Base-by-base conservation (phyloP, 1,140 invertebrate species). In the Anastrepha obliqua region DNA sequence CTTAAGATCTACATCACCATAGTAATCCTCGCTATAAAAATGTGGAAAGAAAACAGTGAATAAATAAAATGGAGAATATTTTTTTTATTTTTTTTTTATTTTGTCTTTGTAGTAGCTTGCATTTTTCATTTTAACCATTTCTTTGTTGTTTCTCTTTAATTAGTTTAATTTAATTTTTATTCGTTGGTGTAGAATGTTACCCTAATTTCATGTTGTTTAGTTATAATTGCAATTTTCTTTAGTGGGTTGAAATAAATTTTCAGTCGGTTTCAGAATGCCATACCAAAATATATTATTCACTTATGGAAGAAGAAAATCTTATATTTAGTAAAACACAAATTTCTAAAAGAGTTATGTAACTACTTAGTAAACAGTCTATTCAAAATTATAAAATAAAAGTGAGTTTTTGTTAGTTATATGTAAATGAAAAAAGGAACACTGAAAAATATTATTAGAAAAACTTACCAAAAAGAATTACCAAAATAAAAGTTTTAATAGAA, bases 1-100 rank as follows among this genome's bases (percentile, higher is more conserved):
- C 93, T 97, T 97, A 89, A 97, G 94, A 94, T 97, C 96, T 90
- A 97, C 96, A 92, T 97, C 96, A 91, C 96, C 96, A 91, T 97
- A 97, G 94, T 97, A 97, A 94, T 97, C 96, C 94, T 97, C 96
- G 93, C 96, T 97, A 95, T 93, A 94, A 94, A 93, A 90, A 88
- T 89, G 44, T 81, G 44, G 44, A 91, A 92, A 92, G 88, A 86
- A 90, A 88, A 88, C 90, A 60, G 55, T 47, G 89, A 89, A 91
- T 90, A 88, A 87, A 89, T 88, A 91, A 89, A 85, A 87, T 60
- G 20, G 44, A 78, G 86, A 87, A 87, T 9, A 20, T 59, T 58
- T 81, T 87, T 29, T 29, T 86, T 58, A 2, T 58, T 59, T 29
- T 55, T 55, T 55, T 85, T 60, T 85, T 60, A 39, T 87, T 42